Conservation (phyloP, 2,797 vertebrate genomes). For the Notoglanidium macrostoma region DNA sequence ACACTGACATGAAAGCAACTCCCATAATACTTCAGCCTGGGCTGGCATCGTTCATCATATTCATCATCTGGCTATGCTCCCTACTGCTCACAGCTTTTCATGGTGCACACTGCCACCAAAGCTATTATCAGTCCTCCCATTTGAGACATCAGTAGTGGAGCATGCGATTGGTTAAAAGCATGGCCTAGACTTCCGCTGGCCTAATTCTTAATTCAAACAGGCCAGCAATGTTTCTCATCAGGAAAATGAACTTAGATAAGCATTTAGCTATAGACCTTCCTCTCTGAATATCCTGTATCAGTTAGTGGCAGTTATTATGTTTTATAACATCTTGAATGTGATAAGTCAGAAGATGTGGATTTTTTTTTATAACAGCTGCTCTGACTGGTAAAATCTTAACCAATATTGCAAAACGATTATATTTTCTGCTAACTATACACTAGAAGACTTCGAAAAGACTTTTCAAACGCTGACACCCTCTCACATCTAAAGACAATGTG, state of each 20-base stretch:
- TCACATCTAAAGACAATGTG: too few species aligned
- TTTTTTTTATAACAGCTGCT: neutral
- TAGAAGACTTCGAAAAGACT: too few species aligned
- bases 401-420: neutral
- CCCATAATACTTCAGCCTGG: slow-evolving; percentile 58
- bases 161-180: slow-evolving; percentile 23
- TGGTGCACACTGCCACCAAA: slow-evolving; percentile 40
- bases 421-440: neutral
- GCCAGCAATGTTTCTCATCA: neutral
- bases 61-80: slow-evolving; percentile 40
- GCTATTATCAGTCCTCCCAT: slow-evolving; percentile 49
- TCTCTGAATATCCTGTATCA: neutral
- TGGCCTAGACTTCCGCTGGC: neutral
- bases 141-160: slow-evolving; percentile 27
- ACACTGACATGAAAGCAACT: slow-evolving; percentile 45
- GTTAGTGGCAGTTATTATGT: neutral
- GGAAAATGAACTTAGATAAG: neutral
- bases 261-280: neutral
- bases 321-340: neutral
- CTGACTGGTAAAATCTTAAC: neutral
- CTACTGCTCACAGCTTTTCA: slow-evolving; percentile 33
- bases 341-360: neutral
- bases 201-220: slow-evolving; percentile 15
- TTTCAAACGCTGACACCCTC: too few species aligned
- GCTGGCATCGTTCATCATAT: slow-evolving; percentile 53